A percentile compares a stretch with the other conserved stretches of the same genome.
Conservation (phyloP, 1,140 invertebrate species). For the Drosophila tsacasi region DNA sequence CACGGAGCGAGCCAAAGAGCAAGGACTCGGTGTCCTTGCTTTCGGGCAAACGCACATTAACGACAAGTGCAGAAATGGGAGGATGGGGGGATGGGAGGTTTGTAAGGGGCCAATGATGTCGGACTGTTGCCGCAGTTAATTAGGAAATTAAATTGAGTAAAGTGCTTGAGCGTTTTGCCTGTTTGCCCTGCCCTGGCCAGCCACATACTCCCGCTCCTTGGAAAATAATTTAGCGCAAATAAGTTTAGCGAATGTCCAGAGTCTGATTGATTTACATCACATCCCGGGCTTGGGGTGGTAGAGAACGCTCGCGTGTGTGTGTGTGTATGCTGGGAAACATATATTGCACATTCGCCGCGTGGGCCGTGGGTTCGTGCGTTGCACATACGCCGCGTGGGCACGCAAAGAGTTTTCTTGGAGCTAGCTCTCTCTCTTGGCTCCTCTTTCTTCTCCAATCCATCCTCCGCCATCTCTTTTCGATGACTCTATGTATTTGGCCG, state of each 20-base stretch:
- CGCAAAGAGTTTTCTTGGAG: slow-evolving; percentile 46
- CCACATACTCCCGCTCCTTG: slow-evolving; percentile 16
- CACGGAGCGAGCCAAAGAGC: slow-evolving; percentile 43
- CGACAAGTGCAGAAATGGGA: slow-evolving; percentile 4
- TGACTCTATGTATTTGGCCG: slow-evolving; percentile 27
- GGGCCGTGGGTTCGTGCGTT: slow-evolving; percentile 19
- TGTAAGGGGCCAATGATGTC: slow-evolving; percentile 19
- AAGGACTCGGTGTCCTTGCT: slow-evolving; percentile 42
- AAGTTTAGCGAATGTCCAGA: slow-evolving; percentile 52
- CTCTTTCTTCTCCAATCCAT: slow-evolving; percentile 5
- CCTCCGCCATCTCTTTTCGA: slow-evolving; percentile 35
- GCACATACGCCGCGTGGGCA: slow-evolving; percentile 60
- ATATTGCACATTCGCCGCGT: slow-evolving; percentile 57
- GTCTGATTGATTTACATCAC: slow-evolving; percentile 51
- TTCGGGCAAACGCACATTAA: slow-evolving; percentile 51
- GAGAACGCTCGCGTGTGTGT: neutral
- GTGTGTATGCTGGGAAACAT: neutral
- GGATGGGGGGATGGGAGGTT: neutral
- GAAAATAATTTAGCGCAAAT: slow-evolving; percentile 65
- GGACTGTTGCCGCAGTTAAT: slow-evolving; percentile 73
- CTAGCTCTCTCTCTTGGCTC: neutral
- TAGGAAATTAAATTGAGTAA: slow-evolving; percentile 84
- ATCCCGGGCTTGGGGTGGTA: neutral
- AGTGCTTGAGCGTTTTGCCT: slow-evolving; percentile 79
- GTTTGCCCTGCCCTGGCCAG: slow-evolving; percentile 46